These are phyloP conservation scores for Pampus argenteus DNA, from an alignment of 2,797 vertebrate genomes.

Conservation along the genomic window DNA sequence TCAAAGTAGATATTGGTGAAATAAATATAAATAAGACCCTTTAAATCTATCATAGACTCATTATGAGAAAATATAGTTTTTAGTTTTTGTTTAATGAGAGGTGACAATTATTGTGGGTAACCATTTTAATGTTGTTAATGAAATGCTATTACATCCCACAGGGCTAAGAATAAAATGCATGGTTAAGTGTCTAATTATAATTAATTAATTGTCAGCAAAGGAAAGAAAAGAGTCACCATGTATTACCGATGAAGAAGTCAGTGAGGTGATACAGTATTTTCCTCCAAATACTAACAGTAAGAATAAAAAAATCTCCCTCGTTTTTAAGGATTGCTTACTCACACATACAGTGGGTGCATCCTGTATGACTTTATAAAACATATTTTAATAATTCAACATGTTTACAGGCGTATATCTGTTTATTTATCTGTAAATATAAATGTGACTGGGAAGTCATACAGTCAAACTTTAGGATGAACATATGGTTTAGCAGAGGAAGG, in stretches of 20 bases:
- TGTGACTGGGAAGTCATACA: constrained; percentile 1
- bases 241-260: constrained; percentile 29
- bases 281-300: constrained; percentile 13
- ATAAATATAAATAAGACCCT: too few species aligned
- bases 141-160: constrained; percentile 57
- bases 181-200: constrained; percentile 54
- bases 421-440: constrained; percentile 29
- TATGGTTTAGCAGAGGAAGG: background rate
- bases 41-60: constrained; percentile 26
- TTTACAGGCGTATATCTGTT: constrained; percentile 35
- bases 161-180: constrained; percentile 59
- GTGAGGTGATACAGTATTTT: constrained; percentile 22
- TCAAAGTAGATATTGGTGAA: constrained; percentile 33
- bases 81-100: constrained; percentile 33
- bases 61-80: constrained; percentile 24
- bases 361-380: constrained; percentile 3
- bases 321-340: background rate
- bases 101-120: constrained; percentile 35
- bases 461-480: constrained; percentile 16
- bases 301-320: constrained; percentile 4
- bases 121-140: constrained; percentile 48
- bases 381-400: constrained; percentile 38
- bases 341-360: constrained; percentile 12
- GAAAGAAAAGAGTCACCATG: constrained; percentile 22
- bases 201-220: constrained; percentile 43